A percentile compares a stretch with the other conserved stretches of the same genome.
Evolutionary conservation across 2,797 vertebrate genomes (phyloP).

Genomic region (Serranus cabrilla): DNA sequence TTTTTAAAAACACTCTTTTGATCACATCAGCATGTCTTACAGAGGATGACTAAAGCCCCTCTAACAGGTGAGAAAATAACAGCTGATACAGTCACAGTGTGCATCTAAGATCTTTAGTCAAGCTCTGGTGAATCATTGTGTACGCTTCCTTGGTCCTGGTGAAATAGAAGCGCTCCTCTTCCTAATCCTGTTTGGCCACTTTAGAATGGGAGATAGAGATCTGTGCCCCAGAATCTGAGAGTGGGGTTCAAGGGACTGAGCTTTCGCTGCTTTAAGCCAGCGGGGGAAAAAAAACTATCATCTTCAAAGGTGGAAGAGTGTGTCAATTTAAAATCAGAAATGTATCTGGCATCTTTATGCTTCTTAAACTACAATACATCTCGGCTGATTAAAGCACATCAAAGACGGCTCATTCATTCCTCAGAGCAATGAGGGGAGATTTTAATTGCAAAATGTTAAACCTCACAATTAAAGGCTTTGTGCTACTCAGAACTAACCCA

Average conservation of each 20-base stretch:
- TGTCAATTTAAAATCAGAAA: constrained; percentile 91
- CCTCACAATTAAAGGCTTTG: constrained; percentile 96
- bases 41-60: constrained; percentile 54
- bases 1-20: constrained; percentile 52
- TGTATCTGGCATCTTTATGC: constrained; percentile 93
- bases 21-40: constrained; percentile 59
- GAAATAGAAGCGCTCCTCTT: constrained; percentile 81
- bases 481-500: constrained; percentile 92
- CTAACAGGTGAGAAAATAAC: constrained; percentile 79
- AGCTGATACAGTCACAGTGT: constrained; percentile 74
- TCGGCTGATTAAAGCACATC: constrained; percentile 95
- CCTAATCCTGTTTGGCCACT: constrained; percentile 89
- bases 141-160: constrained; percentile 77
- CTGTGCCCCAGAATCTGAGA: constrained; percentile 82
- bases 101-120: constrained; percentile 80
- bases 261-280: constrained; percentile 82
- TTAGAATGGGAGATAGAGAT: constrained; percentile 85
- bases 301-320: constrained; percentile 89
- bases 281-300: constrained; percentile 67
- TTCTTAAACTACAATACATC: constrained; percentile 95
- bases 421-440: constrained; percentile 93
- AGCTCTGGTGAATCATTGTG: constrained; percentile 79
- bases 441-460: constrained; percentile 99
- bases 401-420: constrained; percentile 92
- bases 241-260: constrained; percentile 83